These are phyloP conservation scores for Erynnis tages DNA, from an alignment of 2,888 invertebrate species.

Conservation along the genomic window DNA sequence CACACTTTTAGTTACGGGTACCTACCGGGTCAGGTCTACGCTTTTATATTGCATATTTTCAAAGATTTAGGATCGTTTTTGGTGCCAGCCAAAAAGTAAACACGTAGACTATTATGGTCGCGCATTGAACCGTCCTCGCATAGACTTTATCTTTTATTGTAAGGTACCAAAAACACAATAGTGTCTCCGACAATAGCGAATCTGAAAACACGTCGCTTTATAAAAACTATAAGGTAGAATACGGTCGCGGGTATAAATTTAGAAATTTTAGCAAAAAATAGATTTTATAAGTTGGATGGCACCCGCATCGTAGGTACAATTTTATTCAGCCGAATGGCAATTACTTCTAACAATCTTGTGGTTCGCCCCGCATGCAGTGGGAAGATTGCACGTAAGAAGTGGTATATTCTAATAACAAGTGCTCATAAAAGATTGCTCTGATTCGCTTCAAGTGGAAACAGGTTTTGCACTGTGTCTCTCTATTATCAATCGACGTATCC, in stretches of 20 bases:
- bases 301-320: slow-evolving; percentile 67
- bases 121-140: slow-evolving; percentile 71
- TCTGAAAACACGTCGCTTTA: slow-evolving; percentile 64
- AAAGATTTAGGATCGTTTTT: slow-evolving; percentile 60
- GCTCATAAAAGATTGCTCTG: slow-evolving; percentile 47
- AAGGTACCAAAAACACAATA: slow-evolving; percentile 67
- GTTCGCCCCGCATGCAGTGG: slow-evolving; percentile 69
- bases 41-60: slow-evolving; percentile 73
- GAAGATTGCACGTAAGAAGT: slow-evolving; percentile 71
- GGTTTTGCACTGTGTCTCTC: slow-evolving; percentile 47
- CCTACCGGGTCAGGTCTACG: slow-evolving; percentile 59
- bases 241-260: slow-evolving; percentile 45
- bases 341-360: slow-evolving; percentile 75
- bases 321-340: slow-evolving; percentile 61
- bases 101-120: slow-evolving; percentile 65
- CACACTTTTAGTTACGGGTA: slow-evolving; percentile 61
- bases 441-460: slow-evolving; percentile 56
- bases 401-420: slow-evolving; percentile 63
- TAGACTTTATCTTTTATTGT: slow-evolving; percentile 73
- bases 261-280: slow-evolving; percentile 42
- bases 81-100: slow-evolving; percentile 71
- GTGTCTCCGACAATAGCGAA: slow-evolving; percentile 63
- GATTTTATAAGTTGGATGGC: slow-evolving; percentile 45
- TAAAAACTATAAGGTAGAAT: slow-evolving; percentile 51
- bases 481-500: slow-evolving; percentile 49